These are phyloP conservation scores for Heptranchias perlo DNA, from an alignment of 2,113 vertebrate species.

Conservation along the genomic window DNA sequence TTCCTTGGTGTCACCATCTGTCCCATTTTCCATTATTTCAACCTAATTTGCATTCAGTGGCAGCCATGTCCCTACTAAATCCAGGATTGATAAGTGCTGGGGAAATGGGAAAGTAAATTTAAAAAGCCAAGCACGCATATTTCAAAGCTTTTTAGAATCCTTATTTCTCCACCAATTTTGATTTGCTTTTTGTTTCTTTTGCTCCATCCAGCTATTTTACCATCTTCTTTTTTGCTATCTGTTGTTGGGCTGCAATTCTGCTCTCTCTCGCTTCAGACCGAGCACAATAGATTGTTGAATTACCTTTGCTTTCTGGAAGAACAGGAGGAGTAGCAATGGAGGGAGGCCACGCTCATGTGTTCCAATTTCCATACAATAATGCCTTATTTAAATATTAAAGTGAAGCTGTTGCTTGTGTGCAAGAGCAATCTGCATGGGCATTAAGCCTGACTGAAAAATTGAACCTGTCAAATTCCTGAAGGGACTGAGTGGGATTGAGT, in stretches of 20 bases:
- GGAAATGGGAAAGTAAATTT: not conserved
- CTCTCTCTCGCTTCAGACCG: not conserved
- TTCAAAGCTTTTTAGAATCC: not conserved
- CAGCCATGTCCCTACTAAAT: not conserved
- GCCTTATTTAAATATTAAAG: not conserved
- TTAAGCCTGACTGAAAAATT: not conserved
- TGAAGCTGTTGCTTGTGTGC: not conserved
- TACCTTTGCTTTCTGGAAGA: not conserved
- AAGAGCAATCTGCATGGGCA: not conserved
- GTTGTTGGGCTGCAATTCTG: not conserved
- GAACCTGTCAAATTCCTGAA: not conserved
- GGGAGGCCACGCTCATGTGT: not conserved
- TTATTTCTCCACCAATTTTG: not conserved
- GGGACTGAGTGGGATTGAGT: not conserved
- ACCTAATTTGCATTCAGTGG: not conserved
- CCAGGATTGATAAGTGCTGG: not conserved
- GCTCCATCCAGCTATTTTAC: not conserved
- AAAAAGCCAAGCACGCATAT: not conserved
- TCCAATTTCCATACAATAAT: not conserved
- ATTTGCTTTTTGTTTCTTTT: not conserved
- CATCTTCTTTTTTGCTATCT: not conserved
- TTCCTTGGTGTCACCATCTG: not conserved
- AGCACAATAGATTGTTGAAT: not conserved
- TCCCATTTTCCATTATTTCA: constrained; percentile 4
- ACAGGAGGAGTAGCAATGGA: not conserved